Conservation (phyloP, 1,140 invertebrate genomes). For the Gryon sp. region DNA sequence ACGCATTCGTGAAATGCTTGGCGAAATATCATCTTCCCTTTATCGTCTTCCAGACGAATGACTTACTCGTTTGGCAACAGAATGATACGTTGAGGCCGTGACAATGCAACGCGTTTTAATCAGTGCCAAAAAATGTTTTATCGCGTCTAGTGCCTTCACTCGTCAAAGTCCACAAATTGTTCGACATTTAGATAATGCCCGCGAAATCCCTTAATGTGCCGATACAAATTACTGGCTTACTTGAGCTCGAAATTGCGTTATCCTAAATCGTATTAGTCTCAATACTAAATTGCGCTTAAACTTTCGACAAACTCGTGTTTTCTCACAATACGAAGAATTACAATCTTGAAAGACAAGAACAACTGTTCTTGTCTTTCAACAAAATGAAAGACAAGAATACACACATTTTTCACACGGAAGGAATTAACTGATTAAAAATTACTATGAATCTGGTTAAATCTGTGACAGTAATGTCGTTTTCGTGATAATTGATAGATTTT, state of each 20-base stretch:
- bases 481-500: no score
- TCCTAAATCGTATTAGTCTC: conserved; percentile 47
- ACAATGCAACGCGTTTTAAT: conserved; percentile 19
- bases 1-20: conserved; percentile 47
- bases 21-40: conserved; percentile 62
- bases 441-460: no score
- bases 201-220: conserved; percentile 44
- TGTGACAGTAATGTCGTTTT: no score
- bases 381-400: no score
- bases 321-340: conserved; percentile 33
- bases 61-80: conserved; percentile 30
- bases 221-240: conserved; percentile 50
- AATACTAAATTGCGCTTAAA: conserved; percentile 52
- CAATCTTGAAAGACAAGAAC: no score
- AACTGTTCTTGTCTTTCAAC: no score
- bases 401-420: no score
- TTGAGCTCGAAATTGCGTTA: conserved; percentile 37
- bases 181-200: conserved; percentile 43
- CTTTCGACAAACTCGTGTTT: conserved; percentile 18
- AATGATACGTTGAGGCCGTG: conserved; percentile 11
- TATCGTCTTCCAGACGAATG: conserved; percentile 62
- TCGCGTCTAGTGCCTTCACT: conserved; percentile 14
- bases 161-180: conserved; percentile 43
- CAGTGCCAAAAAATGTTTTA: conserved; percentile 38
- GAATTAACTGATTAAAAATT: no score